A percentile compares a stretch with the other conserved stretches of the same genome.
phyloP scores from a whole-genome alignment of 2,797 vertebrate genomes.

The Sebastes diaconus region DNA sequence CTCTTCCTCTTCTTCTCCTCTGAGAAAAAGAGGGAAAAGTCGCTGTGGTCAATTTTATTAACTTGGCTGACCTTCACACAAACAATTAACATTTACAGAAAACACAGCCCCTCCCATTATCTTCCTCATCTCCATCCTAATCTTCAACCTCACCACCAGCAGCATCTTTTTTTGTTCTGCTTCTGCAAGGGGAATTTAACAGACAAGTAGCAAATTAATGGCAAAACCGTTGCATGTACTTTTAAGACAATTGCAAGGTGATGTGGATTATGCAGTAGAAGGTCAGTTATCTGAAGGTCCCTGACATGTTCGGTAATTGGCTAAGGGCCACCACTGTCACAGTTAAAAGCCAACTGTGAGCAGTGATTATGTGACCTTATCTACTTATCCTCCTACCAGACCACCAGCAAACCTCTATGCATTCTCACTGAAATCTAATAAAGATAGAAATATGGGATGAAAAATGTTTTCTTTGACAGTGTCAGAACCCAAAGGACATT shows the following conservation, averaged over 20 bases:
- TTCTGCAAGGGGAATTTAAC: slow-evolving; percentile 16
- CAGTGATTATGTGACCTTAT: slow-evolving; percentile 48
- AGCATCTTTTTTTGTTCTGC: neutral
- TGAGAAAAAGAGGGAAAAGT: slow-evolving; percentile 65
- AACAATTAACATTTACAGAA: slow-evolving; percentile 91
- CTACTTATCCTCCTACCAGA: slow-evolving; percentile 5
- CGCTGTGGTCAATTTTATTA: slow-evolving; percentile 81
- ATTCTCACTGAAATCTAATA: neutral
- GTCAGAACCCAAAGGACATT: neutral
- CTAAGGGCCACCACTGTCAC: slow-evolving; percentile 32
- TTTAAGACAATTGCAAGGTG: slow-evolving; percentile 47
- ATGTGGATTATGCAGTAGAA: slow-evolving; percentile 49
- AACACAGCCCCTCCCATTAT: slow-evolving; percentile 79
- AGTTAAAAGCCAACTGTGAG: slow-evolving; percentile 45
- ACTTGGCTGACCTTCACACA: slow-evolving; percentile 87
- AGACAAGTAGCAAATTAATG: slow-evolving; percentile 39
- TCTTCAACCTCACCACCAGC: slow-evolving; percentile 64
- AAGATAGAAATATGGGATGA: neutral
- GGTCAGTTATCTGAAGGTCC: slow-evolving; percentile 48
- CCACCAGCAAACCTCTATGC: neutral
- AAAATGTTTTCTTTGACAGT: neutral
- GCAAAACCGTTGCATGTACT: slow-evolving; percentile 19
- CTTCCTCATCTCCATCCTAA: slow-evolving; percentile 67
- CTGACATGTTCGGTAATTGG: slow-evolving; percentile 57
- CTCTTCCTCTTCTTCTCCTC: slow-evolving; percentile 60